Evolutionary conservation across 2,888 invertebrate genomes (phyloP).

Genomic region (Conomelus anceps): DNA sequence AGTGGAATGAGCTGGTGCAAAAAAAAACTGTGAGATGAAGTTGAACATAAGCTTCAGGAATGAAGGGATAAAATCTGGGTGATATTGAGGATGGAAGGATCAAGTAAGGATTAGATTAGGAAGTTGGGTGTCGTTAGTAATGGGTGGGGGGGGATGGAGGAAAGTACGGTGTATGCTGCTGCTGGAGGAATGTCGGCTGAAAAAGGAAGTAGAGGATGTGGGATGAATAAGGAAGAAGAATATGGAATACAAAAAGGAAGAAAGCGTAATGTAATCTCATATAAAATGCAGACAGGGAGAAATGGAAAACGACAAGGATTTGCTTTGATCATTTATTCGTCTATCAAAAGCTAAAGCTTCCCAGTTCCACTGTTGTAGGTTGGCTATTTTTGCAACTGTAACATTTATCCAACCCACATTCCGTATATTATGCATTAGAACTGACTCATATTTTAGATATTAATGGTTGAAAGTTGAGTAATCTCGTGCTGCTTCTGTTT

Average conservation of each 20-base stretch:
- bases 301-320: not conserved
- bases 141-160: not conserved
- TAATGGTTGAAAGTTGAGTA: not conserved
- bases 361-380: not conserved
- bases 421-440: not conserved
- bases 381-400: not conserved
- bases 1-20: not conserved
- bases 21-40: not conserved
- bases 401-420: not conserved
- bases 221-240: not conserved
- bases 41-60: not conserved
- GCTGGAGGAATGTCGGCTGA: not conserved
- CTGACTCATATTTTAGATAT: not conserved
- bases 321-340: not conserved
- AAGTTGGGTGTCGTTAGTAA: not conserved
- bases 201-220: not conserved
- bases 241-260: not conserved
- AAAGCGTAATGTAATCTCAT: not conserved
- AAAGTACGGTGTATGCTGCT: not conserved
- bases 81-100: not conserved
- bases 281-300: not conserved
- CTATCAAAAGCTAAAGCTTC: not conserved
- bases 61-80: not conserved
- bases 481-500: not conserved
- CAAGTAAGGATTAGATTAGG: not conserved